Evolutionary conservation across 2,888 invertebrate species (phyloP).

Genomic region (Yponomeuta sedellus): DNA sequence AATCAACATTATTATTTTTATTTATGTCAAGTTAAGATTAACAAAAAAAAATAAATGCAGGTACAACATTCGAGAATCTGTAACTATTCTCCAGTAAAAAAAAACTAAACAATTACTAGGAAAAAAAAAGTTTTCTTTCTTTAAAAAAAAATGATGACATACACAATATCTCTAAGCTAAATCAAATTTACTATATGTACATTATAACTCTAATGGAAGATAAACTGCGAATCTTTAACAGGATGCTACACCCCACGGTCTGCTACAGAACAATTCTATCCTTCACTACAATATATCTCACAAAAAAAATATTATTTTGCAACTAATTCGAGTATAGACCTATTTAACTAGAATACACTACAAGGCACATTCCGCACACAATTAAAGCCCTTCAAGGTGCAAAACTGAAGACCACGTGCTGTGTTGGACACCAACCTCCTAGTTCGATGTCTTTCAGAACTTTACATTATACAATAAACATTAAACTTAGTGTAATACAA

Average conservation of each 20-base stretch:
- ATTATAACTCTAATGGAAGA: conserved; percentile 72
- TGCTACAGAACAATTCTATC: conserved; percentile 60
- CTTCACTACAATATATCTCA: conserved; percentile 59
- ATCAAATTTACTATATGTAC: conserved; percentile 58
- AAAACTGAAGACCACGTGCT: conserved; percentile 63
- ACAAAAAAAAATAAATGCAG: conserved; percentile 74
- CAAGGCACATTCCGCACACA: conserved; percentile 78
- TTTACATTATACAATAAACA: conserved; percentile 29
- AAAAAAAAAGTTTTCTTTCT: conserved; percentile 54
- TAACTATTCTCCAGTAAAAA: conserved; percentile 64
- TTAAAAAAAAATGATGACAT: conserved; percentile 54
- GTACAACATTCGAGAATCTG: conserved; percentile 76
- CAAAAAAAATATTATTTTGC: conserved; percentile 73
- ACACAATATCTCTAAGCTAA: conserved; percentile 65
- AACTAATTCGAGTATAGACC: conserved; percentile 76
- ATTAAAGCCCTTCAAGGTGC: conserved; percentile 61
- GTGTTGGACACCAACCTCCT: conserved; percentile 65
- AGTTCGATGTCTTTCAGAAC: conserved; percentile 16
- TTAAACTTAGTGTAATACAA: conserved; percentile 70
- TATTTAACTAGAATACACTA: conserved; percentile 69
- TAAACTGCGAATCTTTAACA: conserved; percentile 76
- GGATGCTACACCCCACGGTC: conserved; percentile 64
- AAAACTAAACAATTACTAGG: conserved; percentile 70
- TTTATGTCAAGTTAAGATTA: conserved; percentile 71
- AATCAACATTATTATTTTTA: conserved; percentile 68